Base-by-base conservation (phyloP, 2,888 invertebrate species). In the Ormyrus pomaceus region DNA sequence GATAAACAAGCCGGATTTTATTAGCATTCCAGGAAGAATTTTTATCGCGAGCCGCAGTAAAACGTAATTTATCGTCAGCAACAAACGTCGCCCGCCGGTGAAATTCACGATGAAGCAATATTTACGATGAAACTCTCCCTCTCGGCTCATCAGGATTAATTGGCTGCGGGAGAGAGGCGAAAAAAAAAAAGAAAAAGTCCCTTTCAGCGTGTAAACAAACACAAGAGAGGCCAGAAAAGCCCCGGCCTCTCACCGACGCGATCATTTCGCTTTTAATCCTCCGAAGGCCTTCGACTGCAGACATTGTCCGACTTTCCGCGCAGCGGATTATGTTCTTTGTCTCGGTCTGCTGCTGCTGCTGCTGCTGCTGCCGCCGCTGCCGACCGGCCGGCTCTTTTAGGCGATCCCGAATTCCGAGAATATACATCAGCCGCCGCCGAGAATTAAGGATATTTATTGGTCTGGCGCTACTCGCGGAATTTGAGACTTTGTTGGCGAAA, bases 361-460 rank as follows among this genome's bases (percentile, higher is more conserved):
- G 19, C 19, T 19, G 19, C 19, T 0, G 19, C 19, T 0, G 19
- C 19, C n/a, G n/a, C n/a, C n/a, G n/a, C n/a, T 19, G 19, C 19
- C 19, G 19, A 19, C 19, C 19, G 19, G 19, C 19, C 1, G 19
- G 19, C 19, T 51, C 68, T 45, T 45, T 69, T 53, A 66, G 62
- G 64, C 19, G 19, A 11, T 19, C 62, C 74, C 83, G 79, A 80
- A 86, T 89, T 88, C 88, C 84, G 81, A 85, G 88, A 88, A 88
- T 87, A 87, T 86, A 86, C 85, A 85, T 88, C 86, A 84, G 81
- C 79, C 83, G 77, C 55, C 81, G 77, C 66, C 65, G 72, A 50
- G 82, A 83, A 87, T 87, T 87, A 87, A 88, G 87, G 86, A 88
- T 88, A 88, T 88, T 88, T 88, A 88, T 88, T 86, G 86, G 87